Percentiles rank a stretch among this genome's conserved stretches.
Conservation (phyloP, 2,888 invertebrate genomes). For the Cerceris ruficornis region DNA sequence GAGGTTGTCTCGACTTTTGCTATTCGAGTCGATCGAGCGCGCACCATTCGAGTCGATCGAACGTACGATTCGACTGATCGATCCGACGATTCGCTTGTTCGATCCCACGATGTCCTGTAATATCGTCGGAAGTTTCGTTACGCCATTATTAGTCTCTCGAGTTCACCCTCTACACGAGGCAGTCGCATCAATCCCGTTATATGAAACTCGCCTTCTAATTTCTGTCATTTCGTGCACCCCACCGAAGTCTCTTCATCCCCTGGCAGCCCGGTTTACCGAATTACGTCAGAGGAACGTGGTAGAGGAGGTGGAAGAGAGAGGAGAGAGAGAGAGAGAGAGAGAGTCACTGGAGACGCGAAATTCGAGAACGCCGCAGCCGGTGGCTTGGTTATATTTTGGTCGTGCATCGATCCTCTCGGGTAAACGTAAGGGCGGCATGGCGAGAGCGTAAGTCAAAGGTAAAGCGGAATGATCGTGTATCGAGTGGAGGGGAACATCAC, state of each 20-base stretch:
- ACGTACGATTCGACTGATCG: too few species aligned
- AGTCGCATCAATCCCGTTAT: not conserved
- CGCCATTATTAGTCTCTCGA: not conserved
- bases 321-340: slow-evolving; percentile 2
- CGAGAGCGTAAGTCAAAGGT: slow-evolving; percentile 67
- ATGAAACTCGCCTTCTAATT: slow-evolving; percentile 13
- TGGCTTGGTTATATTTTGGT: slow-evolving; percentile 51
- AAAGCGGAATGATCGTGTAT: slow-evolving; percentile 40
- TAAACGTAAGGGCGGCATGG: slow-evolving; percentile 49
- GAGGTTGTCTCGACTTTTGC: too few species aligned
- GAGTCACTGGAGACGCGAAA: slow-evolving; percentile 49
- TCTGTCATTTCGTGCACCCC: not conserved
- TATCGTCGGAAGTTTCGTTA: not conserved
- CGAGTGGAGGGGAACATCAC: slow-evolving; percentile 6
- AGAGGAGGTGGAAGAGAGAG: too few species aligned
- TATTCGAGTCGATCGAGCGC: too few species aligned
- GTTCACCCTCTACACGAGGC: not conserved
- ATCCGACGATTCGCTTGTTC: not conserved
- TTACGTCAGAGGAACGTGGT: slow-evolving; percentile 38
- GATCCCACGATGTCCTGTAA: not conserved
- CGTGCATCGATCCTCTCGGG: slow-evolving; percentile 63
- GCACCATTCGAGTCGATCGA: too few species aligned
- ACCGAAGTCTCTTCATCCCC: slow-evolving; percentile 18
- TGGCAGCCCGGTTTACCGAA: slow-evolving; percentile 31
- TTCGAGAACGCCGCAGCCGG: slow-evolving; percentile 37